Percentiles rank a stretch among this genome's conserved stretches.
These are phyloP conservation scores for Euclidia mi DNA, from an alignment of 2,888 invertebrate genomes.

Conservation along the genomic window DNA sequence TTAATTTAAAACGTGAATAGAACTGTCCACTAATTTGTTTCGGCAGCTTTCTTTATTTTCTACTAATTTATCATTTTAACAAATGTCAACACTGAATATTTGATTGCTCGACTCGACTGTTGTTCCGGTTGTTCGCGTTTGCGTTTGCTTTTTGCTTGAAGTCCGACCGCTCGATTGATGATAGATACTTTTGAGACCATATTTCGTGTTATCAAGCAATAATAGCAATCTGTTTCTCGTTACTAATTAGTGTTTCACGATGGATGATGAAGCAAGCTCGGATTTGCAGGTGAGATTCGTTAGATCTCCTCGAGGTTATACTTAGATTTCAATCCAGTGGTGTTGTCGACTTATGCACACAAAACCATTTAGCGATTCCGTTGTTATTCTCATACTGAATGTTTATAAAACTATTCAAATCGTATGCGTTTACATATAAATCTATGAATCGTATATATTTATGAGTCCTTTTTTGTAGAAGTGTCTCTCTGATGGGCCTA, in stretches of 20 bases:
- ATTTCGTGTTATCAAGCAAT: slow-evolving; percentile 6
- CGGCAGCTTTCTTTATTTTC: too few species aligned
- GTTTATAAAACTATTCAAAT: too few species aligned
- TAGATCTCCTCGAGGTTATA: slow-evolving; percentile 53
- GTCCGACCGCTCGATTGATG: neutral
- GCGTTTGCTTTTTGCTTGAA: neutral
- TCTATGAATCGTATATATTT: neutral
- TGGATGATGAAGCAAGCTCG: slow-evolving; percentile 79
- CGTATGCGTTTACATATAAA: too few species aligned
- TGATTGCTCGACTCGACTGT: neutral
- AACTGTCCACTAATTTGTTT: too few species aligned
- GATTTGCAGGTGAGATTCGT: slow-evolving; percentile 76
- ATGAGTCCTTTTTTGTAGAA: slow-evolving; percentile 69
- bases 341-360: slow-evolving; percentile 4
- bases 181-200: slow-evolving; percentile 4
- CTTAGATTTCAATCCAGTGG: slow-evolving; percentile 12
- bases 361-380: too few species aligned
- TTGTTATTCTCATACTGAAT: too few species aligned
- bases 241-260: slow-evolving; percentile 34
- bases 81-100: neutral
- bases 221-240: slow-evolving; percentile 10
- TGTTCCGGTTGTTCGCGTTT: neutral
- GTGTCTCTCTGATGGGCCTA: slow-evolving; percentile 77
- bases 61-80: too few species aligned
- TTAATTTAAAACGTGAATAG: too few species aligned